Percentiles rank a stretch among this genome's conserved stretches.
phyloP scores from a whole-genome alignment of 1,140 invertebrate species.

The Orius insidiosus region DNA sequence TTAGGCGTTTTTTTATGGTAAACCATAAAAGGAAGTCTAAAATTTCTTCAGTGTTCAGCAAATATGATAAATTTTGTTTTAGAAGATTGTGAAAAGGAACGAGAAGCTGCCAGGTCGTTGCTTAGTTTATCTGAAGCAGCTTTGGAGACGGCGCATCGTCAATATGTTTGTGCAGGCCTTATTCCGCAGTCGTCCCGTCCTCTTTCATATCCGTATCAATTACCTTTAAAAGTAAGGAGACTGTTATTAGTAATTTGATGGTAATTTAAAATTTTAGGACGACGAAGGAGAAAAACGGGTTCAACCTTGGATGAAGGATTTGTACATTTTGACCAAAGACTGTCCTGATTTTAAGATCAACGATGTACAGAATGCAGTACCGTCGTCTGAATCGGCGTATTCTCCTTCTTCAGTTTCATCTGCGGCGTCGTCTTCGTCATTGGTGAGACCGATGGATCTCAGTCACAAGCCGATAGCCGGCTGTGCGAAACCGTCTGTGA shows the following conservation, averaged over 20 bases:
- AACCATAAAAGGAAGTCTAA: too few species aligned
- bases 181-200: conserved; percentile 36
- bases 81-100: conserved; percentile 32
- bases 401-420: too few species aligned
- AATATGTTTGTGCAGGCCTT: conserved; percentile 25
- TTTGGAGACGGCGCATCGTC: conserved; percentile 17
- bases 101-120: conserved; percentile 74
- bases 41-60: too few species aligned
- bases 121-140: conserved; percentile 45
- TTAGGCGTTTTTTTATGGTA: too few species aligned
- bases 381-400: too few species aligned
- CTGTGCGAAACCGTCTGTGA: conserved; percentile 6
- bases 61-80: conserved; percentile 1
- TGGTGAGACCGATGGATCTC: conserved; percentile 17
- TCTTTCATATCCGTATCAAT: conserved; percentile 40
- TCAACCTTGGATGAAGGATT: background rate
- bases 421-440: background rate
- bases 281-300: background rate
- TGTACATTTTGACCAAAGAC: too few species aligned
- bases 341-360: background rate
- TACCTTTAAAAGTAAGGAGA: background rate
- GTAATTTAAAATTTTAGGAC: conserved; percentile 4
- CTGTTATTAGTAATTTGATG: background rate
- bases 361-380: too few species aligned
- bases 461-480: conserved; percentile 15